These are phyloP conservation scores for Myotis pilosus DNA, from an alignment of 2,797 vertebrate species.

Conservation along the genomic window DNA sequence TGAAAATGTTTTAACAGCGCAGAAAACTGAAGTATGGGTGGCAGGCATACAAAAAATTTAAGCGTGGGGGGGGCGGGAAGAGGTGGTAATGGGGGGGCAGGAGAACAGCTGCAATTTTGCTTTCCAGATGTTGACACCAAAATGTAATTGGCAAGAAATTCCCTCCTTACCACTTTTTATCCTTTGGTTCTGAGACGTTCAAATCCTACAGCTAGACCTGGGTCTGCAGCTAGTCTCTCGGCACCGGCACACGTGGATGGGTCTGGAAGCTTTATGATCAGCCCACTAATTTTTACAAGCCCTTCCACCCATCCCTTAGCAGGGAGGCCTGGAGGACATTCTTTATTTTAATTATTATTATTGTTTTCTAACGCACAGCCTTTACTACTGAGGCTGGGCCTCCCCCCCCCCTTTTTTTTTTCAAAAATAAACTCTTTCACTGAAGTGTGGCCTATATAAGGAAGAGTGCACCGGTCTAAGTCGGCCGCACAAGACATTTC, in stretches of 20 bases:
- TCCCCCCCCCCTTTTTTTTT: not conserved
- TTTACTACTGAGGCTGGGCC: slow-evolving; percentile 26
- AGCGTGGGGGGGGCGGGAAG: too few relatives aligned
- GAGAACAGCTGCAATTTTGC: slow-evolving; percentile 70
- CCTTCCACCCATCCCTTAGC: slow-evolving; percentile 8
- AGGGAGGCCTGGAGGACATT: not conserved
- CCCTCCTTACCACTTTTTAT: not conserved
- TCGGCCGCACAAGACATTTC: not conserved
- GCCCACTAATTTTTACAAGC: slow-evolving; percentile 65
- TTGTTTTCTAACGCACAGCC: not conserved
- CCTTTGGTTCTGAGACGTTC: slow-evolving; percentile 8
- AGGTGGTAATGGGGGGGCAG: slow-evolving; percentile 48
- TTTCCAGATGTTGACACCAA: slow-evolving; percentile 75
- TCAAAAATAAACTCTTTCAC: slow-evolving; percentile 27
- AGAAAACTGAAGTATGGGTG: slow-evolving; percentile 58
- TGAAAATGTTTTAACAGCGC: slow-evolving; percentile 62
- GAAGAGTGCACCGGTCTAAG: not conserved
- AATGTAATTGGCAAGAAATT: slow-evolving; percentile 63
- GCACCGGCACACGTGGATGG: not conserved
- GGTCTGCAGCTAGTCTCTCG: not conserved
- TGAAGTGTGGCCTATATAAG: not conserved
- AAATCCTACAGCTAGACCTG: not conserved
- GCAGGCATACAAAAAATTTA: slow-evolving; percentile 61
- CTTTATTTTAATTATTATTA: slow-evolving; percentile 37
- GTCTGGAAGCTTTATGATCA: slow-evolving; percentile 43